phyloP scores from a whole-genome alignment of 2,888 invertebrate species.

The Chironomus riparius region DNA sequence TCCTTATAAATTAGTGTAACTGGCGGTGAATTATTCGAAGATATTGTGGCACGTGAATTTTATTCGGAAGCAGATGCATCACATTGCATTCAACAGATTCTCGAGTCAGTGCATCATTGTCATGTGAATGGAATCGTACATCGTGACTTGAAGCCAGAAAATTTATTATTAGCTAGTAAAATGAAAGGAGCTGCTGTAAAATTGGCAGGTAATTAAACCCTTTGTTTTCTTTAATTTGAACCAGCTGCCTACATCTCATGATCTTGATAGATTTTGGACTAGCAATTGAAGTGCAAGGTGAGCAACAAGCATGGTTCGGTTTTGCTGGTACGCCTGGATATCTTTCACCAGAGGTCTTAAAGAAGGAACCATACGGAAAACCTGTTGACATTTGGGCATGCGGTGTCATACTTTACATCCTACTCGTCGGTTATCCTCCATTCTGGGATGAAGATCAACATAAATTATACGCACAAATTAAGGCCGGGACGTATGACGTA shows the following conservation, averaged over 20 bases:
- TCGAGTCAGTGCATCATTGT: constrained; percentile 95
- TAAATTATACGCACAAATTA: constrained; percentile 92
- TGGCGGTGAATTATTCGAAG: constrained; percentile 88
- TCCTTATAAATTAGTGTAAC: constrained; percentile 51
- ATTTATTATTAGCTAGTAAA: constrained; percentile 91
- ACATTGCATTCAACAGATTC: constrained; percentile 96
- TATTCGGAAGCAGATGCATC: constrained; percentile 98
- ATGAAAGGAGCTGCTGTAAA: constrained; percentile 96
- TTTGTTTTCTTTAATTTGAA: no score
- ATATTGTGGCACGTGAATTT: constrained; percentile 95
- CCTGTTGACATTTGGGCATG: constrained; percentile 99
- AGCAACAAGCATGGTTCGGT: constrained; percentile 93
- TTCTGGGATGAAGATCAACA: constrained; percentile 99
- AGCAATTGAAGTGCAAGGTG: constrained; percentile 93
- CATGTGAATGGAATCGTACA: constrained; percentile 84
- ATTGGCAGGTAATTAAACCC: constrained; percentile 52
- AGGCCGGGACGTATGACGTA: constrained; percentile 37
- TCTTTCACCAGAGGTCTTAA: constrained; percentile 91
- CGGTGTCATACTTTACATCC: constrained; percentile 92
- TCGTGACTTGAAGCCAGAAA: constrained; percentile 96
- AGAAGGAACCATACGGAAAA: constrained; percentile 96
- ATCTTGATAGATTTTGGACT: constrained; percentile 70
- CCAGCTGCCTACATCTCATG: no score
- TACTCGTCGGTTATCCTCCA: constrained; percentile 93
- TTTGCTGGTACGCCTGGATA: constrained; percentile 97